A percentile compares a stretch with the other conserved stretches of the same genome.
Evolutionary conservation across 2,797 vertebrate species (phyloP).

Genomic region (Lepilemur ruficaudatus): DNA sequence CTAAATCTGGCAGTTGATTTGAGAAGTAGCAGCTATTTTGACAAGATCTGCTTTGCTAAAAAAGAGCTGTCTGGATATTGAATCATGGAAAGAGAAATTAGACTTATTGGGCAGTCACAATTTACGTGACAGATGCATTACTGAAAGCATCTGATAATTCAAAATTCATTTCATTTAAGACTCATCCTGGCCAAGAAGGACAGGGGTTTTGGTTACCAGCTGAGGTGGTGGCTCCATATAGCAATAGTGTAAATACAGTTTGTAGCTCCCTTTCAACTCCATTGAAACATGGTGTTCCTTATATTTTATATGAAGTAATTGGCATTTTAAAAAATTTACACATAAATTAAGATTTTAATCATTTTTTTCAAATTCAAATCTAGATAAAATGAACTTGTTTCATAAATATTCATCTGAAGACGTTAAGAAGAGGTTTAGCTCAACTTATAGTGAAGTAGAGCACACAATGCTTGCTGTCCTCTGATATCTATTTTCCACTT

Average conservation of each 20-base stretch:
- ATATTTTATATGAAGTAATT: not conserved
- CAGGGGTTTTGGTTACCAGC: not conserved
- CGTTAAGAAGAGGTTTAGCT: not conserved
- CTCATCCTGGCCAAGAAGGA: constrained; percentile 5
- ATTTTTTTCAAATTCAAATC: constrained; percentile 25
- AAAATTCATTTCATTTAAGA: constrained; percentile 18
- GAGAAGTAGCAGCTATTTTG: constrained; percentile 48
- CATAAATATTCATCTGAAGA: not conserved
- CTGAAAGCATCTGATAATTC: constrained; percentile 46
- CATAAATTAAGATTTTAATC: not conserved
- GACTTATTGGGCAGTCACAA: not conserved
- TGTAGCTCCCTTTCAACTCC: not conserved
- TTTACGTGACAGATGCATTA: not conserved
- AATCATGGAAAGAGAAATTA: constrained; percentile 35
- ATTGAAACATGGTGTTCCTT: not conserved
- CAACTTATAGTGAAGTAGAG: not conserved
- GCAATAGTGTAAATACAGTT: not conserved
- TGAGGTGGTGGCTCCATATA: not conserved
- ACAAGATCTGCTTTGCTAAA: constrained; percentile 45
- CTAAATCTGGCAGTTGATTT: constrained; percentile 38
- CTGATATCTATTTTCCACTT: not conserved
- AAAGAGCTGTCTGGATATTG: constrained; percentile 41
- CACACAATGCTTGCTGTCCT: not conserved
- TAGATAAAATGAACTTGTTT: not conserved
- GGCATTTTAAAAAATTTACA: constrained; percentile 12